phyloP scores from a whole-genome alignment of 2,888 invertebrate genomes.

The Drosophila trichaetosa region DNA sequence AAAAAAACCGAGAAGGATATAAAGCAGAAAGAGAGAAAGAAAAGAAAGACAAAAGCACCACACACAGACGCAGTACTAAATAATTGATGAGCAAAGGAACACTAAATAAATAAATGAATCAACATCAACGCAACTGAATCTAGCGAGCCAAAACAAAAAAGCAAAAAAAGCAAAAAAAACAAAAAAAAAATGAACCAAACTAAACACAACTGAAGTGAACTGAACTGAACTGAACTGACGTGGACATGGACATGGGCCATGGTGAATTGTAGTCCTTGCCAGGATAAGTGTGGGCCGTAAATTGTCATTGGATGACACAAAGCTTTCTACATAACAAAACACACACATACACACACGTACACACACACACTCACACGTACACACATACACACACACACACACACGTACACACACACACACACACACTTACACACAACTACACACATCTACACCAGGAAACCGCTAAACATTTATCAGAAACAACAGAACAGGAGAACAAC shows the following conservation, averaged over 20 bases:
- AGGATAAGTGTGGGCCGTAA: constrained; percentile 44
- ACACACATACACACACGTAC: background rate
- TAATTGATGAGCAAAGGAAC: constrained; percentile 75
- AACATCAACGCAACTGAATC: constrained; percentile 49
- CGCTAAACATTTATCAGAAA: constrained; percentile 44
- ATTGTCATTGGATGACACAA: constrained; percentile 78
- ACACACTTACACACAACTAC: background rate
- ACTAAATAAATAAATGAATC: constrained; percentile 80
- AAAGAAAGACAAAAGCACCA: constrained; percentile 40
- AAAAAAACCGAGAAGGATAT: constrained; percentile 17
- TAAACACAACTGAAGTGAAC: constrained; percentile 11
- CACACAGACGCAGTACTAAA: constrained; percentile 52
- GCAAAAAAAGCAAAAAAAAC: too few relatives aligned
- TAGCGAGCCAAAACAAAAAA: constrained; percentile 6
- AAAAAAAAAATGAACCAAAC: constrained; percentile 4
- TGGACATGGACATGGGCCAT: constrained; percentile 19
- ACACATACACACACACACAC: background rate
- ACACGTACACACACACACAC: constrained; percentile 1
- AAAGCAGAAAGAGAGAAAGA: background rate
- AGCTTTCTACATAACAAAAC: constrained; percentile 66
- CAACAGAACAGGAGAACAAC: constrained; percentile 5
- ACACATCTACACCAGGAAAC: background rate
- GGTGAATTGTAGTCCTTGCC: constrained; percentile 6
- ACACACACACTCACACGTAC: background rate
- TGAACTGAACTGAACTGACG: constrained; percentile 22